Conservation (phyloP, 2,888 invertebrate species). For the Drosophila testacea region DNA sequence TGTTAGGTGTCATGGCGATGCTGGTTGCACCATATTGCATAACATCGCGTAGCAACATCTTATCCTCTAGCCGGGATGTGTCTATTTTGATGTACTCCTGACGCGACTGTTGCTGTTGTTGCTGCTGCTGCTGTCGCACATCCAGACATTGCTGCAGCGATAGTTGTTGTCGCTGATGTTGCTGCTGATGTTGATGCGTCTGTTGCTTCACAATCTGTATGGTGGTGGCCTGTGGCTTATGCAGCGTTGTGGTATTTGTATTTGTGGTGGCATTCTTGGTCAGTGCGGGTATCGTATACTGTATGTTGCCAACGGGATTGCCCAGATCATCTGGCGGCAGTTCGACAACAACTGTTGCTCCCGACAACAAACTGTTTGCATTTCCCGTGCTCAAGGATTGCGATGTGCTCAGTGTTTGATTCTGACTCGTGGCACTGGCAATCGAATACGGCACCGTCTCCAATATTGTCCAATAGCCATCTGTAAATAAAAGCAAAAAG, state of each 20-base stretch:
- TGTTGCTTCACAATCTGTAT: constrained; percentile 83
- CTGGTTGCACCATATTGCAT: constrained; percentile 79
- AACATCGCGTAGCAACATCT: constrained; percentile 79
- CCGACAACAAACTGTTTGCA: constrained; percentile 67
- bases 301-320: constrained; percentile 82
- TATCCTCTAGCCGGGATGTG: constrained; percentile 79
- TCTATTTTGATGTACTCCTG: constrained; percentile 81
- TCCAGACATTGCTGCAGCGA: constrained; percentile 51
- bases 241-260: constrained; percentile 57
- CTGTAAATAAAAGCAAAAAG: constrained; percentile 49
- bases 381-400: constrained; percentile 47
- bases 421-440: constrained; percentile 58
- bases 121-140: constrained; percentile 52
- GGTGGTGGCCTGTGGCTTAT: constrained; percentile 75
- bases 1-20: constrained; percentile 56
- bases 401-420: constrained; percentile 50
- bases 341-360: constrained; percentile 84
- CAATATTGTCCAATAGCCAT: constrained; percentile 84
- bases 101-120: constrained; percentile 46
- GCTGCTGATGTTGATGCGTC: constrained; percentile 52
- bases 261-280: constrained; percentile 68
- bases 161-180: constrained; percentile 43
- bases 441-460: constrained; percentile 84
- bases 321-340: constrained; percentile 82
- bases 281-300: constrained; percentile 81